Evolutionary conservation across 2,797 vertebrate species (phyloP).

Genomic region (Cryptoblepharus egeriae): DNA sequence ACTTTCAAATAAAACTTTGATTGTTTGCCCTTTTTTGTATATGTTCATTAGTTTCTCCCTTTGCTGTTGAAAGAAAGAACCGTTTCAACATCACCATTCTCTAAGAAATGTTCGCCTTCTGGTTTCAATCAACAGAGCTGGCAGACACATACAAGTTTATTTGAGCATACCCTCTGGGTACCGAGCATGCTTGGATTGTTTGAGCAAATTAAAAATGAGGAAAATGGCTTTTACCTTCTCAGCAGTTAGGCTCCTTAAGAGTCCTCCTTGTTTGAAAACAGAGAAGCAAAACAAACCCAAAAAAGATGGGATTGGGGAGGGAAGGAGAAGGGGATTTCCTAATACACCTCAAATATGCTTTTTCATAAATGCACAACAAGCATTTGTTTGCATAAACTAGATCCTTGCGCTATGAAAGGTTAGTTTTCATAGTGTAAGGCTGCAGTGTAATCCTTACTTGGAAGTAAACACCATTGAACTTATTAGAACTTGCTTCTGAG

Average conservation of each 20-base stretch:
- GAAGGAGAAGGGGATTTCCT: not conserved
- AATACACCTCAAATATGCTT: conserved; percentile 46
- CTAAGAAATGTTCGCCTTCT: conserved; percentile 73
- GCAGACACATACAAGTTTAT: conserved; percentile 80
- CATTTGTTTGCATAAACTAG: conserved; percentile 49
- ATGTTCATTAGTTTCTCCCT: not conserved
- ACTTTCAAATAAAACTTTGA: conserved; percentile 46
- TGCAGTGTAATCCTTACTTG: not conserved
- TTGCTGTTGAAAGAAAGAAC: conserved; percentile 44
- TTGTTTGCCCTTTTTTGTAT: not conserved
- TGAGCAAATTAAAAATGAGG: conserved; percentile 78
- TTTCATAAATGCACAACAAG: conserved; percentile 46
- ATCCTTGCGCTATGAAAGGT: conserved; percentile 32
- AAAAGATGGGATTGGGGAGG: not conserved
- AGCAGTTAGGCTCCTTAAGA: conserved; percentile 70
- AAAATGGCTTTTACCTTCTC: conserved; percentile 73
- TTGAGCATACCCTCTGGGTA: conserved; percentile 76
- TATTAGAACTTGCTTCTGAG: not conserved
- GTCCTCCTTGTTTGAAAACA: conserved; percentile 50
- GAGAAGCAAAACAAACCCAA: conserved; percentile 45
- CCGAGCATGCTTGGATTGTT: conserved; percentile 76
- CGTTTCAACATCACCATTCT: conserved; percentile 63
- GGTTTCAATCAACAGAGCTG: conserved; percentile 78
- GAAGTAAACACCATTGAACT: not conserved
- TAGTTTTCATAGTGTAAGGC: conserved; percentile 17